Evolutionary conservation across 1,140 invertebrate species (phyloP), one percentile per base, ranked within the genome.

Genomic region (Zophobas morio): DNA sequence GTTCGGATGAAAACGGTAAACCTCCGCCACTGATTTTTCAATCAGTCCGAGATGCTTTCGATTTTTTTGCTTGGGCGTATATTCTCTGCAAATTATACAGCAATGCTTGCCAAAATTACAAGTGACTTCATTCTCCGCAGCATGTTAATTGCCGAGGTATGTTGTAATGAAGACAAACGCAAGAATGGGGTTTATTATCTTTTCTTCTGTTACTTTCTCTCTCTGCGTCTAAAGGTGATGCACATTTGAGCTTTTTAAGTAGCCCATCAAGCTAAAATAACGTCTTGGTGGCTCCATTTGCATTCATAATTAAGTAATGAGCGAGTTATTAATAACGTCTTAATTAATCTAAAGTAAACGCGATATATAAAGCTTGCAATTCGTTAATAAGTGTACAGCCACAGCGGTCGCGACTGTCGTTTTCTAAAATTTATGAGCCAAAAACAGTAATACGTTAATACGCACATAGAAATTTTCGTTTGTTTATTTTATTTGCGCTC

Each of bases 401-500:
- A 46, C 34, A 57, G 35, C 37, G 2, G 37, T 35, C n/a, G 60
- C n/a, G 35, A 42, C 37, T 66, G n/a, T 66, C 39, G 60, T 66
- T 66, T 66, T 66, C 60, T 66, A 66, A 66, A 66, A 66, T 66
- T 66, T 66, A 42, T 66, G 60, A 66, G 2, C 60, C 60, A 66
- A 66, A 66, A 66, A 66, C 39, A 40, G 60, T 66, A 66, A 66
- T 66, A 20, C 42, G 60, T 40, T 40, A 66, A 42, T 66, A 39
- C 42, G 33, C 42, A 66, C 35, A 2, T 66, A 66, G 60, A 66
- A 66, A 66, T 66, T 66, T 66, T 46, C 42, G 39, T 66, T 66
- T 66, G 60, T 66, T 66, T 66, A 66, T 66, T 66, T 66, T 66
- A 42, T 66, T 66, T 66, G 36, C 6, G 6, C 49, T 20, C 20